phyloP scores from a whole-genome alignment of 2,113 vertebrate species.

The Caloenas nicobarica region DNA sequence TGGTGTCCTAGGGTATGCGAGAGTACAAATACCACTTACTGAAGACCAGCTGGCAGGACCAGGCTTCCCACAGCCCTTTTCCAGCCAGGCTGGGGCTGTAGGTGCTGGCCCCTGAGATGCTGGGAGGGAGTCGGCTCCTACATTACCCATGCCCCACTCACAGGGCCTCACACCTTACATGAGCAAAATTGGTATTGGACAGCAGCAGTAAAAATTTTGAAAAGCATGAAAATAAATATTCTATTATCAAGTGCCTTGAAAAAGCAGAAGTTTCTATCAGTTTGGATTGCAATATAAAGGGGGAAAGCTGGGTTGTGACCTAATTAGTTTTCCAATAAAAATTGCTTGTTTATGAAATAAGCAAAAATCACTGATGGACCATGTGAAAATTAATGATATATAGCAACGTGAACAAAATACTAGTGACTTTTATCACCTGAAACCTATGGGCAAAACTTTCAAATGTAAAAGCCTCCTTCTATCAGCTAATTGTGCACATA shows the following conservation, averaged over 20 bases:
- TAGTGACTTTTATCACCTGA: accelerated
- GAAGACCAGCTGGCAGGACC: background rate
- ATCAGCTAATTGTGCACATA: background rate
- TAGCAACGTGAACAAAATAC: background rate
- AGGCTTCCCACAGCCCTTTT: background rate
- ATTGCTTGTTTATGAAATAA: background rate
- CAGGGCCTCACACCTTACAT: background rate
- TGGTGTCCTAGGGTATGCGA: background rate
- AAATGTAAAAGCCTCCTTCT: background rate
- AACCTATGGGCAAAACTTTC: background rate
- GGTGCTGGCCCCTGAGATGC: too few relatives aligned
- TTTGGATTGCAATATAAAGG: background rate
- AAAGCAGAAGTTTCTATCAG: background rate
- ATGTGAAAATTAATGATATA: background rate
- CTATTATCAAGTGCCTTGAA: background rate
- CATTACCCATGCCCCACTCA: background rate
- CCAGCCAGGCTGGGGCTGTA: background rate
- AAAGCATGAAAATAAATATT: background rate
- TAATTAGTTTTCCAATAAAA: background rate
- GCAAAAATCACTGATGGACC: background rate
- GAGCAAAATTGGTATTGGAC: background rate
- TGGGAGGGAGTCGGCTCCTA: accelerated
- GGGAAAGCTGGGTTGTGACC: background rate
- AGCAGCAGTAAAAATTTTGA: background rate
- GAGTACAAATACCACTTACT: background rate